Evolutionary conservation across 2,888 invertebrate species (phyloP).

Genomic region (Macaria notata): DNA sequence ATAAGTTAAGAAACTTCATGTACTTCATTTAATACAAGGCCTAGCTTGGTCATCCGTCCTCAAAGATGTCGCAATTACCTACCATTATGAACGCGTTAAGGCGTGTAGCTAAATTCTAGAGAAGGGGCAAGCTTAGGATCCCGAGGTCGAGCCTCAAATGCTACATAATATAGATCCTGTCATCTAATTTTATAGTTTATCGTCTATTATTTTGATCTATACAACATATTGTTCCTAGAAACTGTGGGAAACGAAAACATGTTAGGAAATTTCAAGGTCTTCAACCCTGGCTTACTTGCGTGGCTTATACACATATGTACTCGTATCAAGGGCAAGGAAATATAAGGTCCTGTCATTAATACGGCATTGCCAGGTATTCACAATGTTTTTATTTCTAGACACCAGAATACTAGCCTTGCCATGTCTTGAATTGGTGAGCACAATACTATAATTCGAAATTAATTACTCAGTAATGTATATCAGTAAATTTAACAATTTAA

Average conservation of each 20-base stretch:
- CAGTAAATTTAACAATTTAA: too few relatives aligned
- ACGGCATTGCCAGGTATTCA: too few relatives aligned
- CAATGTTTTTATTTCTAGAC: too few relatives aligned
- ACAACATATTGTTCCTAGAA: conserved; percentile 6
- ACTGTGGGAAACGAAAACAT: conserved; percentile 5
- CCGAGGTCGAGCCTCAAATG: conserved; percentile 63
- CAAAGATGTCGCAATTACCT: conserved; percentile 51
- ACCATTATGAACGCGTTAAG: conserved; percentile 64
- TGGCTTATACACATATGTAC: too few relatives aligned
- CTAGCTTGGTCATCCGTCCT: conserved; percentile 19
- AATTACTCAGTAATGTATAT: too few relatives aligned
- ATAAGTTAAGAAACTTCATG: not conserved
- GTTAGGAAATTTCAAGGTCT: not conserved
- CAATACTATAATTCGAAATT: too few relatives aligned
- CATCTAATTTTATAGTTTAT: conserved; percentile 27
- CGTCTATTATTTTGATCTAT: conserved; percentile 19
- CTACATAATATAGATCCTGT: conserved; percentile 59
- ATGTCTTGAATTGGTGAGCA: too few relatives aligned
- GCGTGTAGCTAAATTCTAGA: conserved; percentile 61
- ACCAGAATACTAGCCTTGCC: too few relatives aligned
- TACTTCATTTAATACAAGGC: too few relatives aligned
- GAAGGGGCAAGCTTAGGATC: conserved; percentile 53
- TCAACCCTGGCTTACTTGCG: too few relatives aligned
- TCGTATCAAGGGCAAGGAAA: too few relatives aligned
- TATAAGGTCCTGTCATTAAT: too few relatives aligned